A percentile compares a stretch with the other conserved stretches of the same genome.
These are phyloP conservation scores for Amphimedon queenslandica DNA, from an alignment of 37 sponge, comb jelly and placozoan genomes.

Conservation along the genomic window DNA sequence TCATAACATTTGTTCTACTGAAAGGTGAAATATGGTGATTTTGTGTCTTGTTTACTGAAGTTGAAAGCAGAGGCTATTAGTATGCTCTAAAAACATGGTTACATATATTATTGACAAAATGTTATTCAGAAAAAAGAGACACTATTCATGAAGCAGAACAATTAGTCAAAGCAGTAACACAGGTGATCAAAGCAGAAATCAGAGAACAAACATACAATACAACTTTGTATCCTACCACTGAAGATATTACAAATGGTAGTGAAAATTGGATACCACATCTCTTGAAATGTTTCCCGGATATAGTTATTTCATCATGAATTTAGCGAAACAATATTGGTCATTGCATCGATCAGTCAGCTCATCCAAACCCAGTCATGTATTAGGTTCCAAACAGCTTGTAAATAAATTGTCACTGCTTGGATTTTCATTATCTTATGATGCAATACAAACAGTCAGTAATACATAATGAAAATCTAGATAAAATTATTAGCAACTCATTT, in stretches of 20 bases:
- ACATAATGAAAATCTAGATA: background rate
- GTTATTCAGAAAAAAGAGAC: slow-evolving; percentile 18
- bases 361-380: slow-evolving; percentile 7
- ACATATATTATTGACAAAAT: no score
- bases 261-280: slow-evolving; percentile 20
- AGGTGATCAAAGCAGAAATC: slow-evolving; percentile 25
- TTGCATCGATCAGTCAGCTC: slow-evolving; percentile 10
- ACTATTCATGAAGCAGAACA: slow-evolving; percentile 16
- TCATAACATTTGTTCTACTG: no score
- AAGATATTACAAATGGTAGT: slow-evolving; percentile 13
- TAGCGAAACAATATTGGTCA: slow-evolving; percentile 26
- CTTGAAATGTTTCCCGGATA: slow-evolving; percentile 11
- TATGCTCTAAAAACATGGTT: slow-evolving; percentile 17
- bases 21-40: no score
- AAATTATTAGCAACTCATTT: slow-evolving; percentile 6
- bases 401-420: slow-evolving; percentile 11
- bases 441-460: slow-evolving; percentile 28
- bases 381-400: slow-evolving; percentile 31
- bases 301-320: background rate
- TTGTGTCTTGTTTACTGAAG: slow-evolving; percentile 12
- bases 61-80: slow-evolving; percentile 6
- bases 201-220: slow-evolving; percentile 20
- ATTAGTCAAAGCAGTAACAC: slow-evolving; percentile 14
- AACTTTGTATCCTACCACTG: no score
- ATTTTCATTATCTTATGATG: slow-evolving; percentile 17